phyloP scores from a whole-genome alignment of 2,113 vertebrate species.

The Bungarus multicinctus region DNA sequence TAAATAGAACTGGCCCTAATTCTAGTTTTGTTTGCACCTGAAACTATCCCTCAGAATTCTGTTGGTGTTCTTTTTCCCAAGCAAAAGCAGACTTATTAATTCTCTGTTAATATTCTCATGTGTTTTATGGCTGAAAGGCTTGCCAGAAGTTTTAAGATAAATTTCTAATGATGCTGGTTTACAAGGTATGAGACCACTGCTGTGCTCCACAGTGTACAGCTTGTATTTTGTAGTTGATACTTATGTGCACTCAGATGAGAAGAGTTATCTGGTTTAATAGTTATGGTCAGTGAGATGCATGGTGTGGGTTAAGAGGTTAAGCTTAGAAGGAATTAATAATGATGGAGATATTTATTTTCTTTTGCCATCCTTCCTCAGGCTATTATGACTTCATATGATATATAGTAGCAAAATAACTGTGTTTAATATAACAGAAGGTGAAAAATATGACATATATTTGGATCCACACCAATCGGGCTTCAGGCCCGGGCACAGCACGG shows the following conservation, averaged over 20 bases:
- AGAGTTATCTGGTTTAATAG: conserved; percentile 30
- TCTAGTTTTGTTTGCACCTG: conserved; percentile 44
- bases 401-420: neutral
- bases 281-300: conserved; percentile 15
- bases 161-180: conserved; percentile 1
- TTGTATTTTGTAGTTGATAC: neutral
- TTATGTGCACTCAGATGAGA: neutral
- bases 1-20: conserved; percentile 60
- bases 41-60: conserved; percentile 43
- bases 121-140: conserved; percentile 31
- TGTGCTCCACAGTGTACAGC: neutral
- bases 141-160: conserved; percentile 22
- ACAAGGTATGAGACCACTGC: conserved; percentile 8
- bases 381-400: neutral
- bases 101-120: conserved; percentile 47
- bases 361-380: neutral
- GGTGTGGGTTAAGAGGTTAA: conserved; percentile 47
- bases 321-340: neutral
- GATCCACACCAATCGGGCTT: too few relatives aligned
- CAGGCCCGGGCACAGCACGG: too few relatives aligned
- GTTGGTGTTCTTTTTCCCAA: conserved; percentile 31
- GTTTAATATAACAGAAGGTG: neutral
- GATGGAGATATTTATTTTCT: conserved; percentile 1
- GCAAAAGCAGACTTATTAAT: conserved; percentile 45
- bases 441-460: neutral